Percentiles rank a stretch among this genome's conserved stretches.
Evolutionary conservation across 1,140 invertebrate genomes (phyloP).

Genomic region (Ctenoplectra terminalis): DNA sequence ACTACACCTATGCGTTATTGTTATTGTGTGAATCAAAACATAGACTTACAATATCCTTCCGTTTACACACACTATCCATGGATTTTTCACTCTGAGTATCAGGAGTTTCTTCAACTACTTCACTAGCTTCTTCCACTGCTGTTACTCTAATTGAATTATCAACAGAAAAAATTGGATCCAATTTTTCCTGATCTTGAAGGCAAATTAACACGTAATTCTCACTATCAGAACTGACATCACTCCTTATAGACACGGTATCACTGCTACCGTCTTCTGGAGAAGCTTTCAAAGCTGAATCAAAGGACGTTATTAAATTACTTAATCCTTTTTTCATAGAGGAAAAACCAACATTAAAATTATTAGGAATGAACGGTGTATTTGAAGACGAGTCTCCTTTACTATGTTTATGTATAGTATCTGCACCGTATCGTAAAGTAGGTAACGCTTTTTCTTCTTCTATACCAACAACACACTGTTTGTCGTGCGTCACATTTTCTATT

Average conservation of each 20-base stretch:
- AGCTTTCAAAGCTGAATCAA: constrained; percentile 89
- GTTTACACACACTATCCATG: constrained; percentile 89
- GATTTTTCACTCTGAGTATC: constrained; percentile 91
- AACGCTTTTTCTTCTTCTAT: constrained; percentile 52
- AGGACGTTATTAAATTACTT: constrained; percentile 90
- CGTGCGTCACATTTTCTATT: neutral
- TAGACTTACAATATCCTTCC: constrained; percentile 88
- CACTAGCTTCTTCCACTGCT: constrained; percentile 91
- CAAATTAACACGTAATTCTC: constrained; percentile 89
- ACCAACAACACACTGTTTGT: constrained; percentile 27
- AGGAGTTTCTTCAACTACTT: constrained; percentile 90
- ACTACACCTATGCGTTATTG: neutral
- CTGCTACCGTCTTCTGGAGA: constrained; percentile 88
- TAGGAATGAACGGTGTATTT: constrained; percentile 76
- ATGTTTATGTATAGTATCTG: constrained; percentile 56
- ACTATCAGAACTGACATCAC: constrained; percentile 91
- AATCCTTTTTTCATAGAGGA: constrained; percentile 91
- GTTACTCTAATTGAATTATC: constrained; percentile 81
- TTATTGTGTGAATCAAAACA: constrained; percentile 14
- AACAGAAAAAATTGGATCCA: constrained; percentile 84
- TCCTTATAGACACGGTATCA: constrained; percentile 87
- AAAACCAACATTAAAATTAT: constrained; percentile 84
- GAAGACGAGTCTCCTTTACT: constrained; percentile 62
- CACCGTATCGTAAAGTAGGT: constrained; percentile 14
- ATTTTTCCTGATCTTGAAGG: constrained; percentile 85